phyloP scores from a whole-genome alignment of 2,797 vertebrate genomes.

The Tenualosa thibaudeaui region DNA sequence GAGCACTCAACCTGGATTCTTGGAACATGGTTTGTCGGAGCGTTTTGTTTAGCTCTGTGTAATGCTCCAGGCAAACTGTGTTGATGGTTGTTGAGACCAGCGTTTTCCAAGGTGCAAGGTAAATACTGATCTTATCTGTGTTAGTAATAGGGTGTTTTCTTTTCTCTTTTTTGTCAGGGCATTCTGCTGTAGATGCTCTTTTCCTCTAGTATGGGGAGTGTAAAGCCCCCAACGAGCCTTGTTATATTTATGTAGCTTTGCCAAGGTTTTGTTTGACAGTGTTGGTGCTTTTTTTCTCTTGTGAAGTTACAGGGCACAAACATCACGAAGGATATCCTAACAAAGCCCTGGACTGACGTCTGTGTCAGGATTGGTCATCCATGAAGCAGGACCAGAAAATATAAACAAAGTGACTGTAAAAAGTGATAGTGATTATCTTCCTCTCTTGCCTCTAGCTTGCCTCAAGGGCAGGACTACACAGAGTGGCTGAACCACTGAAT shows the following conservation, averaged over 20 bases:
- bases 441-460: neutral
- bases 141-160: conserved; percentile 23
- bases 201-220: neutral
- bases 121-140: conserved; percentile 1
- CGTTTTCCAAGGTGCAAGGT: neutral
- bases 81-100: neutral
- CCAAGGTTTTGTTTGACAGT: neutral
- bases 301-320: neutral
- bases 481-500: neutral
- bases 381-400: neutral
- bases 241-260: neutral
- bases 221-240: neutral
- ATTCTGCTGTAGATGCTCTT: neutral
- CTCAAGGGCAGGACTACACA: neutral
- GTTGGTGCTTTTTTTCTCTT: neutral
- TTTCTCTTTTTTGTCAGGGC: neutral
- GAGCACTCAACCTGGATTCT: neutral
- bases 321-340: neutral
- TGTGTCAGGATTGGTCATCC: neutral
- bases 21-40: neutral
- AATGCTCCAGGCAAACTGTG: neutral
- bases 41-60: neutral
- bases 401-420: neutral
- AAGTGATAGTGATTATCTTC: neutral
- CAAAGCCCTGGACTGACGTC: neutral